phyloP scores from a whole-genome alignment of 2,113 vertebrate genomes.

The Lampris incognitus region DNA sequence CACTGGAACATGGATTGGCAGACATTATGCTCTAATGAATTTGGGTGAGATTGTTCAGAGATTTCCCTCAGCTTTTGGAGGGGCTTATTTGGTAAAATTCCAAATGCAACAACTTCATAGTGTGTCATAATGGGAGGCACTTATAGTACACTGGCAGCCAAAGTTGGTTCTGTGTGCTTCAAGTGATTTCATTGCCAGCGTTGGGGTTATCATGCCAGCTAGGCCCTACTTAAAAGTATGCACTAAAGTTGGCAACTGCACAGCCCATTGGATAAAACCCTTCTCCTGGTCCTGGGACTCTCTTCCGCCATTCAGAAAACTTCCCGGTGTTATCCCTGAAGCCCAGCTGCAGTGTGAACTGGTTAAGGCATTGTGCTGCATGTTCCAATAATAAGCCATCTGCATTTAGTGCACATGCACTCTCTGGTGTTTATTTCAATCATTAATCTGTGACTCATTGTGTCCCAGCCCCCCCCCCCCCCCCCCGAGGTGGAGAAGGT shows the following conservation, averaged over 20 bases:
- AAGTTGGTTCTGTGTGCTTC: too few relatives aligned
- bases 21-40: too few relatives aligned
- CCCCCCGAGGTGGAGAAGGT: constrained; percentile 25
- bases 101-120: background rate
- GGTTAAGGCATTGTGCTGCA: background rate
- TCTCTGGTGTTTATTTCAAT: constrained; percentile 43
- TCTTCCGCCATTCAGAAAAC: background rate
- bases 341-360: too few relatives aligned
- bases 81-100: background rate
- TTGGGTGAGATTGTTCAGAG: background rate
- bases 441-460: constrained; percentile 9
- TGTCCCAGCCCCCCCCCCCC: constrained; percentile 10
- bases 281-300: too few relatives aligned
- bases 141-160: too few relatives aligned
- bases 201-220: too few relatives aligned
- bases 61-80: background rate
- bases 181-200: too few relatives aligned
- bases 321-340: background rate
- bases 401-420: constrained; percentile 1
- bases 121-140: too few relatives aligned
- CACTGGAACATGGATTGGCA: background rate
- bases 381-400: constrained; percentile 12
- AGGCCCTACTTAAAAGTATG: too few relatives aligned
- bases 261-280: too few relatives aligned
- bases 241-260: too few relatives aligned